A percentile compares a stretch with the other conserved stretches of the same genome.
phyloP scores from a whole-genome alignment of 2,113 vertebrate genomes.

The Ovis canadensis region DNA sequence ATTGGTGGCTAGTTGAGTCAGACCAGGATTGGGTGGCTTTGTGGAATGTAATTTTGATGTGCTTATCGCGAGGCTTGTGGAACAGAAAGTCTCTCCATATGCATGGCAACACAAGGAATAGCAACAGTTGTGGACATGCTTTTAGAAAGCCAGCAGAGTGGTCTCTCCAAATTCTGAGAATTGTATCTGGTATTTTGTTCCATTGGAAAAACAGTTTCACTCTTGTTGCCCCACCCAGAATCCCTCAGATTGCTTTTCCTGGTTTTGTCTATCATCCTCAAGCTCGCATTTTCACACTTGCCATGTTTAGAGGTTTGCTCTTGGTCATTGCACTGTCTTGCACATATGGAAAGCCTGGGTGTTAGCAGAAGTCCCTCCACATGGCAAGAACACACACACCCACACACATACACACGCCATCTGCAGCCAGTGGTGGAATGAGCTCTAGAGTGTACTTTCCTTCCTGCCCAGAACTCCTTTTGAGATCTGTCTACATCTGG shows the following conservation, averaged over 20 bases:
- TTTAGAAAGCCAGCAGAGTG: neutral
- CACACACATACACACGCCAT: neutral
- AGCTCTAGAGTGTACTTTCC: neutral
- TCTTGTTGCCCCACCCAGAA: neutral
- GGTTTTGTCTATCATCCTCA: neutral
- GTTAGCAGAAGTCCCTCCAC: neutral
- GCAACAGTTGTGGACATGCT: neutral
- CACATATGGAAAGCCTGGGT: neutral
- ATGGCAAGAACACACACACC: neutral
- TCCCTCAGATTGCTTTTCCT: neutral
- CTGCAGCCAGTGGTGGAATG: neutral
- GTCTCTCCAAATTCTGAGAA: neutral
- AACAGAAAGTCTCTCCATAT: neutral
- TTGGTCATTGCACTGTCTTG: neutral
- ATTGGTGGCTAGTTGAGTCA: neutral
- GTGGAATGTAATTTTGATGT: neutral
- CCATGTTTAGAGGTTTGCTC: neutral
- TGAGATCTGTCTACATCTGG: neutral
- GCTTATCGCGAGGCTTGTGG: neutral
- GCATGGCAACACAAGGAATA: neutral
- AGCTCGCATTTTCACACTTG: neutral
- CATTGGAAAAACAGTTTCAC: neutral
- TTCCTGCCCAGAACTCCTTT: neutral
- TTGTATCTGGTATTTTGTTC: neutral
- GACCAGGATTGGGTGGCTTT: neutral